Conservation (phyloP, 1,140 invertebrate genomes). For the Monomorium pharaonis region DNA sequence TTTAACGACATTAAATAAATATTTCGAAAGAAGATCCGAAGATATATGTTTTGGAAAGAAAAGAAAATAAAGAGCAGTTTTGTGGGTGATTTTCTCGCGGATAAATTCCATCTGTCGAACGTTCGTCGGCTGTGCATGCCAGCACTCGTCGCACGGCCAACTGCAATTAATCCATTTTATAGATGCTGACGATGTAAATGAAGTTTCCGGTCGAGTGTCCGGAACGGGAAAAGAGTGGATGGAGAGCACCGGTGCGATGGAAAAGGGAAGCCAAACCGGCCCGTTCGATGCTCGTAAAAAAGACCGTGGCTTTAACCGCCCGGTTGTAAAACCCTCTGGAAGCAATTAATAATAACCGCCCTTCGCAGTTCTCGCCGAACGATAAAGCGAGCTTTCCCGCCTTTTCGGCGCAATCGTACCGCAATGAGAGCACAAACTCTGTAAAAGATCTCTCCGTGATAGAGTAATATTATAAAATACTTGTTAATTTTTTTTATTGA, state of each 20-base stretch:
- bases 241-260: not conserved
- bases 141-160: conserved; percentile 54
- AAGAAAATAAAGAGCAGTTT: not conserved
- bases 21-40: not conserved
- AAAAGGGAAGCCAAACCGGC: conserved; percentile 8
- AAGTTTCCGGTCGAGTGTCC: conserved; percentile 63
- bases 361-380: conserved; percentile 42
- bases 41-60: not conserved
- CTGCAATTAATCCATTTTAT: conserved; percentile 76
- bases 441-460: not conserved
- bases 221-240: conserved; percentile 20
- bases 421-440: conserved; percentile 23
- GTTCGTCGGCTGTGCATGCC: conserved; percentile 44
- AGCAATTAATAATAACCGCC: conserved; percentile 68
- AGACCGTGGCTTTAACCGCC: conserved; percentile 59
- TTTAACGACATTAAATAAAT: not conserved
- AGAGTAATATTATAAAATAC: not conserved
- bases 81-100: conserved; percentile 18
- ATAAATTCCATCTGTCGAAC: conserved; percentile 65
- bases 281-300: conserved; percentile 69
- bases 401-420: conserved; percentile 36
- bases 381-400: conserved; percentile 32
- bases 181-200: conserved; percentile 72
- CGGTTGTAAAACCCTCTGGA: conserved; percentile 60
- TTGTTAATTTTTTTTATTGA: not conserved